Evolutionary conservation across 2,797 vertebrate genomes (phyloP).

Genomic region (Sebastes nivosus): DNA sequence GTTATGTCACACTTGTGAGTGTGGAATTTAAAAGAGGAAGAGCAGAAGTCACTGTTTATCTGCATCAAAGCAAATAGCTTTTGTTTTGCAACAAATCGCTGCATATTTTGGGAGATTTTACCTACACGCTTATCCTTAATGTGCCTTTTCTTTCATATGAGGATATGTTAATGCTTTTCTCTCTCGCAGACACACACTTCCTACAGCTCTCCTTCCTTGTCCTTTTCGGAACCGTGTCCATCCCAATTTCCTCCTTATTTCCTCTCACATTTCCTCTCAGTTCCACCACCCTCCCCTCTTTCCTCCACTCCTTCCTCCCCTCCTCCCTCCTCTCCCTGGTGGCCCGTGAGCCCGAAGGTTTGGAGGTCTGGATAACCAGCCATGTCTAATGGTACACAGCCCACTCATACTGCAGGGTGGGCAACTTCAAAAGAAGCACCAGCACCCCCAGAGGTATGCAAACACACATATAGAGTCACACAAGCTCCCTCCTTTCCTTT

Average conservation of each 20-base stretch:
- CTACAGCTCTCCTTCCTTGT: slow-evolving; percentile 10
- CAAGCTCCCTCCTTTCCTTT: slow-evolving; percentile 16
- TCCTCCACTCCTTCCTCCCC: slow-evolving; percentile 11
- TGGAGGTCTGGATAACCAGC: slow-evolving; percentile 74
- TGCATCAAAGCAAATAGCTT: slow-evolving; percentile 45
- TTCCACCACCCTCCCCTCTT: not conserved
- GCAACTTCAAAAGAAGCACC: slow-evolving; percentile 80
- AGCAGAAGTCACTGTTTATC: slow-evolving; percentile 4
- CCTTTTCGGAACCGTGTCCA: slow-evolving; percentile 40
- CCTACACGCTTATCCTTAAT: not conserved
- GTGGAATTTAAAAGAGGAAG: slow-evolving; percentile 13
- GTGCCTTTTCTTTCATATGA: slow-evolving; percentile 21
- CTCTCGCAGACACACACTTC: slow-evolving; percentile 3
- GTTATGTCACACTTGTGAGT: slow-evolving; percentile 7
- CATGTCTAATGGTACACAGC: slow-evolving; percentile 81
- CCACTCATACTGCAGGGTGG: slow-evolving; percentile 75
- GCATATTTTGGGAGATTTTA: slow-evolving; percentile 11
- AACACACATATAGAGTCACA: slow-evolving; percentile 49
- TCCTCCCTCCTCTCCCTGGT: slow-evolving; percentile 52
- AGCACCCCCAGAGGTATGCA: slow-evolving; percentile 68
- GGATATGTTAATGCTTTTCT: slow-evolving; percentile 6
- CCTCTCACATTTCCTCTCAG: slow-evolving; percentile 33
- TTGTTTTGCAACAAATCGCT: slow-evolving; percentile 16
- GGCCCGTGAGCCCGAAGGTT: slow-evolving; percentile 69
- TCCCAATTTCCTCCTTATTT: slow-evolving; percentile 55